Conservation (phyloP, 2,113 vertebrate species). For the Oreotrochilus melanogaster region DNA sequence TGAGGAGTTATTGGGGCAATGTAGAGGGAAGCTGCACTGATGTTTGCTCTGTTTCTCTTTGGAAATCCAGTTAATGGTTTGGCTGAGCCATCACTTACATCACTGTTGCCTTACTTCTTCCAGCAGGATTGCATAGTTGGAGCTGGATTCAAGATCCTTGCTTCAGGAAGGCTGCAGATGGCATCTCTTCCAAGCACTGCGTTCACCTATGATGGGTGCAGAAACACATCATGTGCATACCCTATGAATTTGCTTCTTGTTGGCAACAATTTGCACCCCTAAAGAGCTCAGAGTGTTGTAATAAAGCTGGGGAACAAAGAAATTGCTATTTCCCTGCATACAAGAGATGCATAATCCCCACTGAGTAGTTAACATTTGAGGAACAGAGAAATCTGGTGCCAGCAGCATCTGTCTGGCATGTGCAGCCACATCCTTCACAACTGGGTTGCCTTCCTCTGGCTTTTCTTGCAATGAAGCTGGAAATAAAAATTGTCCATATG, state of each 20-base stretch:
- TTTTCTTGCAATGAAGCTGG: not conserved
- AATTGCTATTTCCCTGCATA: not conserved
- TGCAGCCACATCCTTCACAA: not conserved
- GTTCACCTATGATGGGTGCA: not conserved
- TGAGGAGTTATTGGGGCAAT: not conserved
- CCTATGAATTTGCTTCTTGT: conserved; percentile 22
- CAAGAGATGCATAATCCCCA: not conserved
- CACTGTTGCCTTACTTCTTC: not conserved
- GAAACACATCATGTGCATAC: not conserved
- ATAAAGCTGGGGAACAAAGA: conserved; percentile 47
- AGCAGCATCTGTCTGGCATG: not conserved
- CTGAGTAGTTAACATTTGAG: not conserved
- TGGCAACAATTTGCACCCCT: not conserved
- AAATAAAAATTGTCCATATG: not conserved
- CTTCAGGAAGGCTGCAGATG: not conserved
- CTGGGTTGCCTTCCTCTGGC: not conserved
- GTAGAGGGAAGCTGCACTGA: not conserved
- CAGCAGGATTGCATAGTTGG: not conserved
- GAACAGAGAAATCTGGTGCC: not conserved
- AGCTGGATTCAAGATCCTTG: not conserved
- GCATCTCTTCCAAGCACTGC: not conserved
- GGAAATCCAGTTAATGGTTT: not conserved
- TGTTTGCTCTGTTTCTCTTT: not conserved
- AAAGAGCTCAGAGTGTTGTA: not conserved
- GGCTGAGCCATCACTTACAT: not conserved